Conservation (phyloP, 2,888 invertebrate species). For the Thyatira batis region DNA sequence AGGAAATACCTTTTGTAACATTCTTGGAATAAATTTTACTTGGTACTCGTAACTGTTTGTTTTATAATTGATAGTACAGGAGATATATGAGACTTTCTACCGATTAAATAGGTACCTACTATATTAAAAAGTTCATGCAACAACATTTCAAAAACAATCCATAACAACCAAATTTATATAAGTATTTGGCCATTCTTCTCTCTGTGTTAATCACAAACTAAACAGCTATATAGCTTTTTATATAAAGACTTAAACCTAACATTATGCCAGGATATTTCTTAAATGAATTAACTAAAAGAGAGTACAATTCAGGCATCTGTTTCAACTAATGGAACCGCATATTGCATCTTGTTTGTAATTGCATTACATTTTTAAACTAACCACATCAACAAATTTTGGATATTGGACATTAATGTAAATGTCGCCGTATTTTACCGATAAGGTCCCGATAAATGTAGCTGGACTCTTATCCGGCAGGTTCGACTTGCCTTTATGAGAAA, state of each 20-base stretch:
- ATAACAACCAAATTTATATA: too few species aligned
- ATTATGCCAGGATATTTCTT: too few species aligned
- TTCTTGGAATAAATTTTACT: not conserved
- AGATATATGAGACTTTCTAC: not conserved
- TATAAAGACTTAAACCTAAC: too few species aligned
- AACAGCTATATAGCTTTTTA: too few species aligned
- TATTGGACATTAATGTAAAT: slow-evolving; percentile 38
- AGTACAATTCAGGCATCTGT: not conserved
- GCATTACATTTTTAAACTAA: slow-evolving; percentile 5
- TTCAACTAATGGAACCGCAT: not conserved
- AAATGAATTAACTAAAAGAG: not conserved
- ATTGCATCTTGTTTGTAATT: not conserved
- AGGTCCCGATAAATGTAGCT: slow-evolving; percentile 46
- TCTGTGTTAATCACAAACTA: too few species aligned
- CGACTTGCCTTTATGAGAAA: slow-evolving; percentile 47
- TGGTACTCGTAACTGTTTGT: not conserved
- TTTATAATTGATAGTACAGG: not conserved
- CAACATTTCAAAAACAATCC: too few species aligned
- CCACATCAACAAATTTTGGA: slow-evolving; percentile 22
- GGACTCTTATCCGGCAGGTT: slow-evolving; percentile 43
- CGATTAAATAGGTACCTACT: too few species aligned
- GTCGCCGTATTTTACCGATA: slow-evolving; percentile 47
- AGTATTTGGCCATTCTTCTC: too few species aligned
- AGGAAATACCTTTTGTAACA: not conserved
- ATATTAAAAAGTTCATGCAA: too few species aligned